Conservation (phyloP, 2,797 vertebrate species). For the Toxotes lorentzi region DNA sequence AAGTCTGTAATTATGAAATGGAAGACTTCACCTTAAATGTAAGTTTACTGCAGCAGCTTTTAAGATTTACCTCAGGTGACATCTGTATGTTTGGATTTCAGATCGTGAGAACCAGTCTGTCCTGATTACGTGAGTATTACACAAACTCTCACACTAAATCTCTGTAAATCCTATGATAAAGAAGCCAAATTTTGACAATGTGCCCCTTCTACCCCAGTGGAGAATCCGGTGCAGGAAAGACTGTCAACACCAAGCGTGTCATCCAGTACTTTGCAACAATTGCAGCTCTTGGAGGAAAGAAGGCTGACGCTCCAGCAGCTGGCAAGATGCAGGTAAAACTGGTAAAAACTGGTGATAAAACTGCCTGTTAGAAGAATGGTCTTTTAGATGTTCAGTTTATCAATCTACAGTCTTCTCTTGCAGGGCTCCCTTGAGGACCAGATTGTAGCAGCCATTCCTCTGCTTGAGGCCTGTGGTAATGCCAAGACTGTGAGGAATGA, state of each 20-base stretch:
- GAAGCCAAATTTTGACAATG: too few species aligned
- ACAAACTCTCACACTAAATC: neutral
- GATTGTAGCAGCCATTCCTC: constrained; percentile 88
- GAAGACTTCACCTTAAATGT: too few species aligned
- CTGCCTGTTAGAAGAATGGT: neutral
- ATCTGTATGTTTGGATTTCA: constrained; percentile 62
- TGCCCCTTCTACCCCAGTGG: constrained; percentile 26
- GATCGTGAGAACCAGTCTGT: constrained; percentile 90
- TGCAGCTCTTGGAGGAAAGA: constrained; percentile 55
- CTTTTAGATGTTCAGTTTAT: constrained; percentile 14
- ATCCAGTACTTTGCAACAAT: constrained; percentile 81
- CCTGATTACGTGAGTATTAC: constrained; percentile 86
- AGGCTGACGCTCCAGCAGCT: constrained; percentile 10
- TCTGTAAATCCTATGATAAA: too few species aligned
- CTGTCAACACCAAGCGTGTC: constrained; percentile 81
- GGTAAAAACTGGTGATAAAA: too few species aligned
- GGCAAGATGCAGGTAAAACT: constrained; percentile 69
- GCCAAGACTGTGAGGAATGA: constrained; percentile 92
- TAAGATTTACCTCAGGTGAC: too few species aligned
- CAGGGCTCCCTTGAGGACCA: constrained; percentile 90
- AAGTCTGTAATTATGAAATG: too few species aligned
- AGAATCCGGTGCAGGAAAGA: constrained; percentile 73
- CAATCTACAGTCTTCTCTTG: neutral
- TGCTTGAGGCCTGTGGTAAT: constrained; percentile 91
- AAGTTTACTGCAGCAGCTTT: too few species aligned